A percentile compares a stretch with the other conserved stretches of the same genome.
These are phyloP conservation scores for Tortricodes alternella DNA, from an alignment of 2,888 invertebrate species.

Conservation along the genomic window DNA sequence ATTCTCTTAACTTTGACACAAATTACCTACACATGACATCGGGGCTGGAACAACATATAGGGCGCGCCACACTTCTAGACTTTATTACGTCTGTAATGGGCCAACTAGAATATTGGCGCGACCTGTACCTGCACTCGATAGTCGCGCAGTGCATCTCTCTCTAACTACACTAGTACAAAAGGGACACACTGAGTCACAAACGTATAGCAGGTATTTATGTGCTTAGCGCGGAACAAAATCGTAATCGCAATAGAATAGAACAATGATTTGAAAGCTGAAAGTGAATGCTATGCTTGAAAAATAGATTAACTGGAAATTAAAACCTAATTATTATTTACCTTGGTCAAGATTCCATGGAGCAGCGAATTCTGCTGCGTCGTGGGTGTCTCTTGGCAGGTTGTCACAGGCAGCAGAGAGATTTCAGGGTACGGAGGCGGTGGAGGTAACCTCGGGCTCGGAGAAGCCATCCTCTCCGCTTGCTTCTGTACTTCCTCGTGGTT, in stretches of 20 bases:
- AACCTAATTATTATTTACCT: conserved; percentile 63
- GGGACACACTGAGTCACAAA: neutral
- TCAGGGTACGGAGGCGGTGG: conserved; percentile 89
- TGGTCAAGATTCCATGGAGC: conserved; percentile 90
- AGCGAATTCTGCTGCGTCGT: conserved; percentile 84
- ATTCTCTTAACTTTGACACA: too few species aligned
- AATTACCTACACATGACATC: too few species aligned
- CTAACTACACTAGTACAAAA: too few species aligned
- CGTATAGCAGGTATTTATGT: too few species aligned
- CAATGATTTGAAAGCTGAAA: conserved; percentile 7
- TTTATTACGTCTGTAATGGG: too few species aligned
- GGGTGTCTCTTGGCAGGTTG: conserved; percentile 56
- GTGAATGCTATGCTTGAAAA: neutral
- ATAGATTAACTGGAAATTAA: conserved; percentile 10
- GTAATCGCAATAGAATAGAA: neutral
- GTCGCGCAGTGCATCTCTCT: too few species aligned
- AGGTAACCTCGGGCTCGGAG: conserved; percentile 71
- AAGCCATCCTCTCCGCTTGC: conserved; percentile 59
- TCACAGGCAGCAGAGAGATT: conserved; percentile 89
- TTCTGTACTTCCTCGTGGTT: conserved; percentile 57
- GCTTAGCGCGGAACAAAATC: conserved; percentile 1
- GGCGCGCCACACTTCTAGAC: too few species aligned
- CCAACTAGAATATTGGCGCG: too few species aligned
- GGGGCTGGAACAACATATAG: too few species aligned
- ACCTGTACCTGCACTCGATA: too few species aligned